These are phyloP conservation scores for Caenorhabditis angaria DNA, from an alignment of 2,888 invertebrate genomes.

Conservation along the genomic window DNA sequence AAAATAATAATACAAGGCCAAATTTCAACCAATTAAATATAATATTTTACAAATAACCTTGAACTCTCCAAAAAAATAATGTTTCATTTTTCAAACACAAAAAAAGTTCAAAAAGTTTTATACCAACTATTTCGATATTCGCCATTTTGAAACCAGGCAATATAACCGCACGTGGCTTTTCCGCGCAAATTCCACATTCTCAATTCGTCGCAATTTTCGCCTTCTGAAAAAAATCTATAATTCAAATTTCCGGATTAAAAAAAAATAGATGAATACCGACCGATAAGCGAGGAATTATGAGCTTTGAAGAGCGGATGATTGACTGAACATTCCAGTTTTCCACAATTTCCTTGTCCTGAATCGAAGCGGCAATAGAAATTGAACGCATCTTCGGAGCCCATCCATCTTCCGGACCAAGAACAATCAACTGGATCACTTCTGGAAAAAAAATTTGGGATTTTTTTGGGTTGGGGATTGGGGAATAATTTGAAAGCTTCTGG, in stretches of 20 bases:
- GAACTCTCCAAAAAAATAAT: too few species aligned
- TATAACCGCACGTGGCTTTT: conserved; percentile 53
- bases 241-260: neutral
- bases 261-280: conserved; percentile 17
- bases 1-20: neutral
- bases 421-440: conserved; percentile 56
- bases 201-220: conserved; percentile 53
- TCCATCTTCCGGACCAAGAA: conserved; percentile 64
- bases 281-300: conserved; percentile 47
- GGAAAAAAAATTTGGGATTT: conserved; percentile 7
- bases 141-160: conserved; percentile 51
- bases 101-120: conserved; percentile 39
- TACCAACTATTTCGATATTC: conserved; percentile 54
- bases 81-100: neutral
- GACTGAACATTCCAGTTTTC: conserved; percentile 53
- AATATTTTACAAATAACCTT: neutral
- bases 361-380: conserved; percentile 55
- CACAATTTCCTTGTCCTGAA: conserved; percentile 47
- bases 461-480: neutral
- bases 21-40: neutral
- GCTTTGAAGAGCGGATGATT: conserved; percentile 49
- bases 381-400: conserved; percentile 51
- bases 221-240: conserved; percentile 27
- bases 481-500: too few species aligned
- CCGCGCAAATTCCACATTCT: conserved; percentile 49